Conservation (phyloP, 37 sponge, comb jelly and placozoan species). For the Chondrosia reniformis region DNA sequence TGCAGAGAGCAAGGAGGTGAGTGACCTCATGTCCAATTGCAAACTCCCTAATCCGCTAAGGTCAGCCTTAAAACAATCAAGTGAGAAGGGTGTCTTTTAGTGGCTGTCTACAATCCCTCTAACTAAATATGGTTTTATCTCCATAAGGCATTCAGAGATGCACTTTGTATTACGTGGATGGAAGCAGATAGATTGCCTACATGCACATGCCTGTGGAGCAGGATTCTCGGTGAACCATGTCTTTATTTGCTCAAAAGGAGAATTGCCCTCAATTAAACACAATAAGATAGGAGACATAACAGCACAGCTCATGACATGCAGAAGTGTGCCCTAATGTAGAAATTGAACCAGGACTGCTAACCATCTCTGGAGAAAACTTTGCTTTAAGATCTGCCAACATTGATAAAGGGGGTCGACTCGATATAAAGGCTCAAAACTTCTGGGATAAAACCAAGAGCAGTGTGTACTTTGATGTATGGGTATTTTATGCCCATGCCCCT, state of each 20-base stretch:
- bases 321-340: slow-evolving; percentile 3
- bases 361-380: neutral
- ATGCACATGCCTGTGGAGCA: neutral
- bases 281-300: neutral
- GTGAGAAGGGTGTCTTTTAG: no score
- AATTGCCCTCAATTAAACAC: neutral
- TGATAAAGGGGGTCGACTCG: neutral
- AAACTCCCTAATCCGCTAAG: no score
- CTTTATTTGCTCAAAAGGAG: neutral
- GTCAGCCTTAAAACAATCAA: no score
- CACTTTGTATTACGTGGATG: no score
- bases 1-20: no score
- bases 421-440: neutral
- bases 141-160: no score
- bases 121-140: no score
- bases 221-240: neutral
- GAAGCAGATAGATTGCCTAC: no score
- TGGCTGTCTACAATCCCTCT: no score
- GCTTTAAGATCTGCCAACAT: neutral
- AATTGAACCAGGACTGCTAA: neutral
- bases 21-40: no score
- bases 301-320: neutral
- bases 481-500: neutral
- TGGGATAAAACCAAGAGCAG: neutral
- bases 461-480: neutral